Evolutionary conservation across 2,797 vertebrate genomes (phyloP).

Genomic region (Notamacropus eugenii): DNA sequence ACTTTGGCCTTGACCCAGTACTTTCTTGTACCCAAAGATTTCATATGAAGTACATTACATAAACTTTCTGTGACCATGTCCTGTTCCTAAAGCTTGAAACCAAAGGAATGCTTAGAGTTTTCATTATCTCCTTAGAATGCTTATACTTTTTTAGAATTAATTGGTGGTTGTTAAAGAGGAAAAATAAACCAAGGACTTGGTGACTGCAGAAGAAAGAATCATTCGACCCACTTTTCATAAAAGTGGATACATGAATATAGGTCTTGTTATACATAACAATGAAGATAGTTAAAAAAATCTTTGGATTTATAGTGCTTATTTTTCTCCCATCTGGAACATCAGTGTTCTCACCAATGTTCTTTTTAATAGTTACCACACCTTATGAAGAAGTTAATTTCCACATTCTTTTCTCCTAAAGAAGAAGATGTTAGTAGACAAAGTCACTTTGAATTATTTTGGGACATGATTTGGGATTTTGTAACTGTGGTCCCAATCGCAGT

Average conservation of each 20-base stretch:
- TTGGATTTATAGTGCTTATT: not conserved
- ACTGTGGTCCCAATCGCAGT: not conserved
- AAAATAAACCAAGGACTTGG: not conserved
- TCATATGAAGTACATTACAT: conserved; percentile 77
- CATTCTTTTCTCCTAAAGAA: not conserved
- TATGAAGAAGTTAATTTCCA: not conserved
- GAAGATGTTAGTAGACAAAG: not conserved
- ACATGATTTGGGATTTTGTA: not conserved
- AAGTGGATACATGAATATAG: not conserved
- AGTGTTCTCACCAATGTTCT: not conserved
- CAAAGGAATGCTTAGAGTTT: conserved; percentile 77
- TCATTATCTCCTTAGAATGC: conserved; percentile 72
- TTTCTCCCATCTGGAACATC: not conserved
- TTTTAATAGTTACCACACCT: not conserved
- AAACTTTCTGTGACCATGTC: conserved; percentile 71
- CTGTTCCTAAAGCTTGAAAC: conserved; percentile 77
- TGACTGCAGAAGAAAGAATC: not conserved
- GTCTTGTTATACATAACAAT: not conserved
- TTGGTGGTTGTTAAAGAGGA: conserved; percentile 14
- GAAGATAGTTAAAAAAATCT: not conserved
- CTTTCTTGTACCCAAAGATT: conserved; percentile 76
- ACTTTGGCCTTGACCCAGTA: conserved; percentile 75
- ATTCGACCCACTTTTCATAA: conserved; percentile 51
- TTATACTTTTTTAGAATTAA: conserved; percentile 63
- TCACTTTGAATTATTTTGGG: not conserved